phyloP scores from a whole-genome alignment of 64 coral and sea anemone species.

The Pocillopora damicornis region DNA sequence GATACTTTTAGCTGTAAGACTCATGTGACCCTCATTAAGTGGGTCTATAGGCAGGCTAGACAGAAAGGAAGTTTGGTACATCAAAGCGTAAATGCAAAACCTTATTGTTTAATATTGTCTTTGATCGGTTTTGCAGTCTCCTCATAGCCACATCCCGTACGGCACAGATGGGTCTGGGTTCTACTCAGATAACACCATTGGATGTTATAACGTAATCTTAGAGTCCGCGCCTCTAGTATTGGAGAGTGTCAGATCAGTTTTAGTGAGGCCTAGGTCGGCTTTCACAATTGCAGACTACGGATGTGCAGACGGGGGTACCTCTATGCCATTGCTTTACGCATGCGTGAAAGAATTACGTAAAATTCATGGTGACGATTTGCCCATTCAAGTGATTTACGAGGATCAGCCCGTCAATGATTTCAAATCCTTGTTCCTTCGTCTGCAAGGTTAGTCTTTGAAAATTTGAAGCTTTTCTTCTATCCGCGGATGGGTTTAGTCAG shows the following conservation, averaged over 20 bases:
- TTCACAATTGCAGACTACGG: conserved; percentile 68
- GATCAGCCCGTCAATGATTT: conserved; percentile 87
- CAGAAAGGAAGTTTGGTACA: no score
- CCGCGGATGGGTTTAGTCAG: no score
- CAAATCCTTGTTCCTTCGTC: conserved; percentile 72
- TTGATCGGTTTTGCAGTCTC: conserved; percentile 20
- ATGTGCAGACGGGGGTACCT: conserved; percentile 65
- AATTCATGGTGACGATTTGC: conserved; percentile 53
- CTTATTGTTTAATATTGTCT: background rate
- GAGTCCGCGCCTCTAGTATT: conserved; percentile 49
- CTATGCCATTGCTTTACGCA: conserved; percentile 64
- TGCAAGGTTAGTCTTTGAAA: conserved; percentile 30
- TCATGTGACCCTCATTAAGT: no score
- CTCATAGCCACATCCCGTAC: conserved; percentile 82
- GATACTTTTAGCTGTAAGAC: no score
- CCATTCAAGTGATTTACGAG: conserved; percentile 76
- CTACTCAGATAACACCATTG: conserved; percentile 63
- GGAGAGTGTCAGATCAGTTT: conserved; percentile 28
- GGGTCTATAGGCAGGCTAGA: no score
- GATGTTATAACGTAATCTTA: conserved; percentile 54
- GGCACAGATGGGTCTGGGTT: conserved; percentile 55
- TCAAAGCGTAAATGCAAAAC: no score
- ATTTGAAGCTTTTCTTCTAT: no score
- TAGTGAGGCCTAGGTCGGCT: conserved; percentile 2
- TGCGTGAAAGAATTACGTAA: conserved; percentile 57